Evolutionary conservation across 2,888 invertebrate species (phyloP), one percentile per base, ranked within the genome.

Genomic region (Cephus nigrinus): DNA sequence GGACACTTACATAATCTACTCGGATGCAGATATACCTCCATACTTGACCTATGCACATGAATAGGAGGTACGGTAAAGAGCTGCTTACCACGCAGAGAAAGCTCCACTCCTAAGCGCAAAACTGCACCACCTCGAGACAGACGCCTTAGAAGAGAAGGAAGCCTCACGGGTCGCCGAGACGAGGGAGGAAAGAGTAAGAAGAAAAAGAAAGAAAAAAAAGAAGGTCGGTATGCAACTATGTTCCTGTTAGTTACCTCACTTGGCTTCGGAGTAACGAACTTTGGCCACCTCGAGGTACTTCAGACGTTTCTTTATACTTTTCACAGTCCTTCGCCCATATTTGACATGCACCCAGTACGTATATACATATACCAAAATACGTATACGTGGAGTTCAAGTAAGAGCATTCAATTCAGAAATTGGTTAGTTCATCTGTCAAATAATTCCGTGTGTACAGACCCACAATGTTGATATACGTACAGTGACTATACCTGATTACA

Each of bases 171-270:
- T 23, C 23, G 9, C 55, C 5, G 55, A 55, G 55, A 55, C 5
- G 55, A 77, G 80, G 32, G 71, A 55, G 55, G 77, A 75, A 78
- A 76, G 74, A 77, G 78, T 78, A 75, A 80, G 78, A 76, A 78
- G 4, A 23, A 55, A 23, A 55, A 55, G 5, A 55, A 55, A 15
- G 15, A 55, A 55, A 5, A 55, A 55, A 55, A 23, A 55, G 4
- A 23, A 55, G 55, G 23, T 23, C 55, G 55, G 23, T 55, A 40
- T 40, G 55, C 2, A 55, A 5, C 55, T 9, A 9, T 55, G 23
- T 55, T 23, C 23, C 23, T 55, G 23, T 55, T 55, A 55, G 23
- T 55, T 55, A 55, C 23, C 55, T 55, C 55, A 55, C 55, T 55
- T 55, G 55, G 55, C 55, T 55, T 55, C 55, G 55, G 55, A 23